These are phyloP conservation scores for Nymphalis polychloros DNA, from an alignment of 2,888 invertebrate species.

Conservation along the genomic window DNA sequence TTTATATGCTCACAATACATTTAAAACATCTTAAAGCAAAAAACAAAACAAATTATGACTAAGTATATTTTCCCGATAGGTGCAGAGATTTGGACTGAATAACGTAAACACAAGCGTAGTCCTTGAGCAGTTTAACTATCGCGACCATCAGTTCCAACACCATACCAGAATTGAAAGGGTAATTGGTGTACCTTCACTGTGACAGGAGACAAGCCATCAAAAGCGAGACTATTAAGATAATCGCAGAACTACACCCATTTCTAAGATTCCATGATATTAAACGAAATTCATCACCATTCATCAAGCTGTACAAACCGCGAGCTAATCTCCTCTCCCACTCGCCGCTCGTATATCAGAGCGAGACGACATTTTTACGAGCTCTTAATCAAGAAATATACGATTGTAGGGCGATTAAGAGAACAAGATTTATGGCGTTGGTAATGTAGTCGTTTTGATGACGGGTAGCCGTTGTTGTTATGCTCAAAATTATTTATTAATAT, in stretches of 20 bases:
- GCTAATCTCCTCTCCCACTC: slow-evolving; percentile 62
- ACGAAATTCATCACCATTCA: slow-evolving; percentile 27
- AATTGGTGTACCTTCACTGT: too few relatives aligned
- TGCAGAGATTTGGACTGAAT: too few relatives aligned
- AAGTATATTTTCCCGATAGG: too few relatives aligned
- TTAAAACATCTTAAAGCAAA: too few relatives aligned
- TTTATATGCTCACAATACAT: too few relatives aligned
- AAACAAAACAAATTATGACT: too few relatives aligned
- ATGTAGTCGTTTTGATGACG: slow-evolving; percentile 71
- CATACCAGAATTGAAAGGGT: too few relatives aligned
- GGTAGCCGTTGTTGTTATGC: slow-evolving; percentile 47
- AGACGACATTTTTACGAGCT: slow-evolving; percentile 77
- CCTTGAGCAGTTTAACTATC: too few relatives aligned
- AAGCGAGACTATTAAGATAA: slow-evolving; percentile 10
- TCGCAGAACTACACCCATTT: slow-evolving; percentile 12
- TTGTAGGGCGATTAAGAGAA: slow-evolving; percentile 70
- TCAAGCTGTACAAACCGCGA: slow-evolving; percentile 47
- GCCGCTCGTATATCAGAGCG: slow-evolving; percentile 64
- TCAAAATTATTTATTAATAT: not conserved
- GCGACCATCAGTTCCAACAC: too few relatives aligned
- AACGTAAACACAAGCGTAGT: too few relatives aligned
- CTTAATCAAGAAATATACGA: slow-evolving; percentile 74
- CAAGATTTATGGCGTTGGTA: slow-evolving; percentile 68
- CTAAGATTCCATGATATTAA: slow-evolving; percentile 22
- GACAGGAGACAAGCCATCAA: not conserved